Evolutionary conservation across 2,113 vertebrate species (phyloP).

Genomic region (Leptocoma aspasia): DNA sequence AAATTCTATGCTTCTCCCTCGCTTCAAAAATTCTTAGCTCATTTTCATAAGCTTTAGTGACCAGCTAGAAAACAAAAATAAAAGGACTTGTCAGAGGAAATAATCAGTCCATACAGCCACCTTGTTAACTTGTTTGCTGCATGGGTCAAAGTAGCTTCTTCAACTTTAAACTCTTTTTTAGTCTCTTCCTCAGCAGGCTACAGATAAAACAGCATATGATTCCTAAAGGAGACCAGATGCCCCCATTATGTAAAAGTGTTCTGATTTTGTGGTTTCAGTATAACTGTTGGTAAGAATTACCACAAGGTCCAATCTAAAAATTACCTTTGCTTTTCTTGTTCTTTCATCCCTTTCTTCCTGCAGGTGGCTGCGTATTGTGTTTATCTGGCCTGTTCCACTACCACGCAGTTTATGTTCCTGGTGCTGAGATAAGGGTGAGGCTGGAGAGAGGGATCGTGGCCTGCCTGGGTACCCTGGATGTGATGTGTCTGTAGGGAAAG

Average conservation of each 20-base stretch:
- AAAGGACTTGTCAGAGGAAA: neutral
- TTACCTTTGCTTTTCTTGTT: constrained; percentile 67
- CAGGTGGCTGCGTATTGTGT: constrained; percentile 30
- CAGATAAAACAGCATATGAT: neutral
- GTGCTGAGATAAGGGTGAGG: constrained; percentile 52
- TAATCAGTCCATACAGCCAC: neutral
- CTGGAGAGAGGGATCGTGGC: constrained; percentile 79
- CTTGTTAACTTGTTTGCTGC: neutral
- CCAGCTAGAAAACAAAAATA: constrained; percentile 62
- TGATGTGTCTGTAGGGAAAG: constrained; percentile 37
- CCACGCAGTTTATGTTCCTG: constrained; percentile 36
- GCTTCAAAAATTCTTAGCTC: constrained; percentile 79
- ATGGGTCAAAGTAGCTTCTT: neutral
- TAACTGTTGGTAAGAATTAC: neutral
- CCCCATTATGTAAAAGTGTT: neutral
- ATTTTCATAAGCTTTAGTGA: constrained; percentile 77
- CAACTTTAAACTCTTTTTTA: neutral
- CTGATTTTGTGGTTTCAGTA: neutral
- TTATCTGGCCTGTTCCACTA: constrained; percentile 3
- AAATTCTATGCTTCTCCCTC: constrained; percentile 68
- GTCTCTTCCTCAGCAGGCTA: neutral
- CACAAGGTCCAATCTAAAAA: neutral
- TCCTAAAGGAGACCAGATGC: neutral
- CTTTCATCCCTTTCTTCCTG: constrained; percentile 57
- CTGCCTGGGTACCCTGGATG: constrained; percentile 13